Evolutionary conservation across 1,140 invertebrate genomes (phyloP).

Genomic region (Caenorhabditis latens): DNA sequence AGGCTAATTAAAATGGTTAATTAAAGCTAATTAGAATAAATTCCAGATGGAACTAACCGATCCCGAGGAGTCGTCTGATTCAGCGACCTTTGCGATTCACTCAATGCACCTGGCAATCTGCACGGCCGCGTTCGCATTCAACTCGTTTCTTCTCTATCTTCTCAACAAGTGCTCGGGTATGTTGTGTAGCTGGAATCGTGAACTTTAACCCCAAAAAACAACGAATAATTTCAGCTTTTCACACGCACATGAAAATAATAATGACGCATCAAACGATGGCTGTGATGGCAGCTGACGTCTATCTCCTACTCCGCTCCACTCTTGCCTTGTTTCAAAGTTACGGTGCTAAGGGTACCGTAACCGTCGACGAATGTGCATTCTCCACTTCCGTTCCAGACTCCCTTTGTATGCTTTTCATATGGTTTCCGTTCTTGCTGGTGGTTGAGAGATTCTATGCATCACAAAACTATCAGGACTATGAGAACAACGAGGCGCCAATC

Average conservation of each 20-base stretch:
- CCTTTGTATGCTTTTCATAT: conserved; percentile 14
- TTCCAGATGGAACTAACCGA: conserved; percentile 34
- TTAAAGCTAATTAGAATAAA: too few species aligned
- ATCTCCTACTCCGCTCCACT: background rate
- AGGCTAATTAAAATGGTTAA: too few species aligned
- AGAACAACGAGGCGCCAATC: background rate
- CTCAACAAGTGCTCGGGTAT: background rate
- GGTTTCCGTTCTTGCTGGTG: conserved; percentile 33
- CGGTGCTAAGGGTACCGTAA: background rate
- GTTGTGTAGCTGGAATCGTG: background rate
- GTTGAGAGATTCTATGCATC: conserved; percentile 15
- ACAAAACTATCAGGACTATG: conserved; percentile 14
- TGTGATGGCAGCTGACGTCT: background rate
- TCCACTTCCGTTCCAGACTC: conserved; percentile 31
- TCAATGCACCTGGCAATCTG: conserved; percentile 38
- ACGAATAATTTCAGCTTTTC: background rate
- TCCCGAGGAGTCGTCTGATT: conserved; percentile 5
- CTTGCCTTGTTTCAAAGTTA: background rate
- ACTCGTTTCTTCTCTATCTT: background rate
- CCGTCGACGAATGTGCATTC: conserved; percentile 22
- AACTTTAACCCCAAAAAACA: background rate
- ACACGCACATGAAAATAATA: conserved; percentile 18
- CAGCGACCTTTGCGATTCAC: background rate
- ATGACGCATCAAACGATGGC: conserved; percentile 25
- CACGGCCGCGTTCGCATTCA: background rate